Base-by-base conservation (phyloP, 1,140 invertebrate genomes). In the Antheraea pernyi region DNA sequence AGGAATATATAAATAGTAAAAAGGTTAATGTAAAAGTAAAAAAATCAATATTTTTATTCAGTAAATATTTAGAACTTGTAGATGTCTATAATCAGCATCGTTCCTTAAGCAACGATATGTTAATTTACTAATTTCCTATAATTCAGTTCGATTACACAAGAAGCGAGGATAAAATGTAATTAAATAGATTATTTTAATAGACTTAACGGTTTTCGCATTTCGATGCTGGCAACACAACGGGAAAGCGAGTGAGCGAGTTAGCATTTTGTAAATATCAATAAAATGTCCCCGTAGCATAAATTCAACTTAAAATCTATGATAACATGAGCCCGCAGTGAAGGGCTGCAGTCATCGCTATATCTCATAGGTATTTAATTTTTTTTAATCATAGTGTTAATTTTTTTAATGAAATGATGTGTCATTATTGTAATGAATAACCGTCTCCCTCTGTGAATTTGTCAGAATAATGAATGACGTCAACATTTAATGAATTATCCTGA, bases 281-380 rank as follows among this genome's bases (percentile, higher is more conserved):
- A 81, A 85, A 80, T 89, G 81, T 86, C 86, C 84, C 87, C 87
- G 89, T 90, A 91, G 88, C 84, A 85, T 90, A 89, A 90, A 90
- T 79, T 80, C 82, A 88, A 88, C 79, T 84, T 85, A 83, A 85
- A 53, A 53, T 53, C 46, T 53, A 53, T 53, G 46, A 83, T 79
- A 68, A 75, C 65, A 61, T 67, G 67, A 79, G 85, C 79, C 80
- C 83, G 30, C 60, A 19, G 42, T 42, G 64, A 5, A 19, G 18
- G 19, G 39, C 37, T 19, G 8, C 75, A 91, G 89, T 91, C 88
- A 91, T 88, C 87, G 85, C 78, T 88, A 88, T 91, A 91, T 90
- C 89, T 91, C 88, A 89, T 91, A 91, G 89, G 85, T 91, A 90
- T 90, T 90, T 89, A 91, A 90, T 88, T 36, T 60, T 87, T 89